Evolutionary conservation across 2,888 invertebrate species (phyloP), one percentile per base, ranked within the genome.

Genomic region (Spisula solida): DNA sequence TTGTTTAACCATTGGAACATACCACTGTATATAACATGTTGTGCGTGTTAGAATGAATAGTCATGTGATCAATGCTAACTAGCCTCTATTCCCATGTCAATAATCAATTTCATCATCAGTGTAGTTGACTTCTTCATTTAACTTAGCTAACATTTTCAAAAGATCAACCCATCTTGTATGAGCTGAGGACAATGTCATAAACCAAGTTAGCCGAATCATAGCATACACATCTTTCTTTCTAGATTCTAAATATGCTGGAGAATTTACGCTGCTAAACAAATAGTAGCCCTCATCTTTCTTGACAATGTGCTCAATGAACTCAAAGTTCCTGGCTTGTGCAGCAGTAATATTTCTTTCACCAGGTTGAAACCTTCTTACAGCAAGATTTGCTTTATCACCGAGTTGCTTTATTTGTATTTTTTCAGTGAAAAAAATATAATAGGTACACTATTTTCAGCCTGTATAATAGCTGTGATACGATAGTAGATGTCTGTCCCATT

Each of bases 271-370:
- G 84, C 81, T 78, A 48, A 92, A 93, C 41, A 95, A 96, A 91
- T 95, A 95, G 85, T 96, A 96, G 82, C 95, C 94, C 81, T 94
- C 93, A 82, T 94, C 94, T 93, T 95, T 93, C 78, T 96, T 82
- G 0, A 90, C 90, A 70, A 92, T 95, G 16, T 51, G 4, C 6
- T 51, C 16, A 12, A 51, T 16, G 12, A 1, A 16, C 12, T 51
- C 51, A 16, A 60, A 1, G 81, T 90, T 31, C 82, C 78, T 85
- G 20, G 55, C 80, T 31, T 90, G 70, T 10, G 31, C 87, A 60
- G 89, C 91, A 66, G 91, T 92, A 18, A 60, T 34, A 31, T 78
- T 60, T 18, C 83, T 88, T 29, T 31, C 60, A 18, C 81, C 66
- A 55, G 60, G 16, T 82, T 93, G 86, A 56, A 86, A 88, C 79